Conservation (phyloP, 2,888 invertebrate species). For the Andrena bucephala region DNA sequence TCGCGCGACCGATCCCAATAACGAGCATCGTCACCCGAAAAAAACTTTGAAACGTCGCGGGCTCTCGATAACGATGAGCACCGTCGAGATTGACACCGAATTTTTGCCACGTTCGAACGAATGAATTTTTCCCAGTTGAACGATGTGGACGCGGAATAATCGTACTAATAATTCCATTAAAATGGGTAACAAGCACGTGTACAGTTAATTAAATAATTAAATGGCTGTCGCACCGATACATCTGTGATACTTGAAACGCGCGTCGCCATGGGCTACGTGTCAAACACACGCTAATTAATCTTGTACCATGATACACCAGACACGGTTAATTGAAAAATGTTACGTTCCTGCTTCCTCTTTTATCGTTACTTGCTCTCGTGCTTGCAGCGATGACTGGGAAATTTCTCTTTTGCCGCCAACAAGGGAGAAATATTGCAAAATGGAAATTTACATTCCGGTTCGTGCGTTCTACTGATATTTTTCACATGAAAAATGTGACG, state of each 20-base stretch:
- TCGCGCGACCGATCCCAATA: constrained; percentile 33
- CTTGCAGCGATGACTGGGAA: neutral
- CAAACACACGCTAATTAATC: constrained; percentile 32
- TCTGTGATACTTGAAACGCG: neutral
- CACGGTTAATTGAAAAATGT: constrained; percentile 22
- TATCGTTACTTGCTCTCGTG: neutral
- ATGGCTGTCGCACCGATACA: neutral
- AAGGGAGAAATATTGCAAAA: neutral
- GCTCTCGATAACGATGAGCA: neutral
- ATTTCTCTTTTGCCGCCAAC: neutral
- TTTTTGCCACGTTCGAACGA: neutral
- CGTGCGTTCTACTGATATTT: neutral
- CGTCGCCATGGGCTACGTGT: neutral
- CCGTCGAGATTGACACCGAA: neutral
- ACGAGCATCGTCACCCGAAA: constrained; percentile 11
- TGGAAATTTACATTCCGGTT: neutral
- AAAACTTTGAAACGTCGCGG: constrained; percentile 11
- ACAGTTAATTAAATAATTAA: constrained; percentile 34
- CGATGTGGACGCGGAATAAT: too few relatives aligned
- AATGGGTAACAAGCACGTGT: neutral
- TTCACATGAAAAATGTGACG: neutral
- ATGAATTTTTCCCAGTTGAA: neutral
- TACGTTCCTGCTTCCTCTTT: neutral
- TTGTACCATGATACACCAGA: too few relatives aligned
- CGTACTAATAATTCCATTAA: constrained; percentile 31